Evolutionary conservation across 1,140 invertebrate species (phyloP).

Genomic region (Neomicropteryx cornuta): DNA sequence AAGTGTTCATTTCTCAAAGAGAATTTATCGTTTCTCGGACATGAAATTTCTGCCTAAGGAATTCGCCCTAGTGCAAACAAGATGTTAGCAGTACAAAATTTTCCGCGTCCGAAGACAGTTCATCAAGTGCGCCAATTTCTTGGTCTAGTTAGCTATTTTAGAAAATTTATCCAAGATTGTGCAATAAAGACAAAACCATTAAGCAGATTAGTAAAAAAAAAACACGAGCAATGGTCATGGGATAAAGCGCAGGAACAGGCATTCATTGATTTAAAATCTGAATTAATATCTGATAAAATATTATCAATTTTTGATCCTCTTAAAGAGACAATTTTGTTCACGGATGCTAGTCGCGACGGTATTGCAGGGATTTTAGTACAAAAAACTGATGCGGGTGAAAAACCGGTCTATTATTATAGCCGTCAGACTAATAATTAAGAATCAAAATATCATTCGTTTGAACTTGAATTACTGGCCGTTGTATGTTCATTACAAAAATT

Average conservation of each 20-base stretch:
- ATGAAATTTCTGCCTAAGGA: too few species aligned
- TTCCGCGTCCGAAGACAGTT: too few species aligned
- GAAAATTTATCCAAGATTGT: too few species aligned
- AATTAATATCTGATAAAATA: constrained; percentile 6
- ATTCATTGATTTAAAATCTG: background rate
- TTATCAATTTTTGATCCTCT: constrained; percentile 11
- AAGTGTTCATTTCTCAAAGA: constrained; percentile 10
- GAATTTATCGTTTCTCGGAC: too few species aligned
- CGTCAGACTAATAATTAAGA: constrained; percentile 7
- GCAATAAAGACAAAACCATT: too few species aligned
- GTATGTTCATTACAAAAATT: constrained; percentile 16
- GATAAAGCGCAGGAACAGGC: constrained; percentile 3
- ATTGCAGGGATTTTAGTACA: constrained; percentile 9
- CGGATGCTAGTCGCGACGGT: constrained; percentile 12
- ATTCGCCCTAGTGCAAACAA: too few species aligned
- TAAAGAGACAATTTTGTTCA: constrained; percentile 7
- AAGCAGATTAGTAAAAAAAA: too few species aligned
- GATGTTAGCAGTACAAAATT: too few species aligned
- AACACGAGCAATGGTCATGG: constrained; percentile 15
- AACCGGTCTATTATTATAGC: constrained; percentile 14
- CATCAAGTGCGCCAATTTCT: too few species aligned
- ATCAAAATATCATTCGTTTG: constrained; percentile 13
- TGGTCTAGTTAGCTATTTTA: too few species aligned
- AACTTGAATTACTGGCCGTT: constrained; percentile 19
- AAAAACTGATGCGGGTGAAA: constrained; percentile 6